Evolutionary conservation across 1,140 invertebrate species (phyloP).

Genomic region (Diachasmimorpha longicaudata): DNA sequence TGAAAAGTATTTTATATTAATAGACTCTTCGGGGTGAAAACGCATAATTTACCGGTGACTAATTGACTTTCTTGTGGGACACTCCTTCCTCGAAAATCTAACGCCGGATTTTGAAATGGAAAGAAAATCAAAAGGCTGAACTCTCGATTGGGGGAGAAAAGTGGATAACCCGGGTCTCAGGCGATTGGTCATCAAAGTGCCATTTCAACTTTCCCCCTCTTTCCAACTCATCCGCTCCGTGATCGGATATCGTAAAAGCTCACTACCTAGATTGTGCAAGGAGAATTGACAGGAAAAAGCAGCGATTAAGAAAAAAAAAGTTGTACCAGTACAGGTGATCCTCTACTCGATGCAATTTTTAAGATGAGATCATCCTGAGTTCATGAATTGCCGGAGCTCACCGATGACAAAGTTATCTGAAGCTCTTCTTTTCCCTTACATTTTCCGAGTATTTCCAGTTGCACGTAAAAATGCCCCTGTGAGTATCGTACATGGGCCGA

Average conservation of each 20-base stretch:
- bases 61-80: background rate
- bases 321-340: background rate
- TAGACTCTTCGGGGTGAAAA: background rate
- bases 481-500: background rate
- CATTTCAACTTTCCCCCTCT: background rate
- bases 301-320: conserved; percentile 27
- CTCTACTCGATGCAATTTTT: conserved; percentile 46
- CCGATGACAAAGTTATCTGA: conserved; percentile 3
- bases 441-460: background rate
- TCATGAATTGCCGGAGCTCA: conserved; percentile 38
- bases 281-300: background rate
- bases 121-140: background rate
- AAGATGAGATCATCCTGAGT: conserved; percentile 50
- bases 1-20: background rate
- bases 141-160: background rate
- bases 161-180: background rate
- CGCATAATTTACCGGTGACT: background rate
- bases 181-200: background rate
- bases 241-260: conserved; percentile 18
- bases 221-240: conserved; percentile 12
- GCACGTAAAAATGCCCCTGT: background rate
- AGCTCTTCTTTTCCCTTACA: background rate
- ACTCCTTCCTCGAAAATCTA: background rate
- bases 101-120: too few species aligned
- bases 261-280: background rate